These are phyloP conservation scores for Andrena dorsata DNA, from an alignment of 2,888 invertebrate genomes.

Conservation along the genomic window DNA sequence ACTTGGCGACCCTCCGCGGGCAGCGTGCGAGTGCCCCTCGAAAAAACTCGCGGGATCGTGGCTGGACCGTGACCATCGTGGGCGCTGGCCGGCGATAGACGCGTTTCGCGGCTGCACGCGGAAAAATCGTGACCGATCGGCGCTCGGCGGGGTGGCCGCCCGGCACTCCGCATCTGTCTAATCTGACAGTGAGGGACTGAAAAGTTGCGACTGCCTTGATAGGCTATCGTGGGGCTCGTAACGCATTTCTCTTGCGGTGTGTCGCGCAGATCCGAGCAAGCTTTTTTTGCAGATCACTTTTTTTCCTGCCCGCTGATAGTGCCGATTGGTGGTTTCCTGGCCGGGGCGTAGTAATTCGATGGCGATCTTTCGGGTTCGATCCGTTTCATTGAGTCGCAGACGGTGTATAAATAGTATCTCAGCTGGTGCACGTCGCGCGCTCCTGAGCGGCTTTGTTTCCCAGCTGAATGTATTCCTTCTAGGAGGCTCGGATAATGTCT, in stretches of 20 bases:
- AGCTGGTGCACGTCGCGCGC: conserved; percentile 1
- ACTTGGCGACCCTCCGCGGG: conserved; percentile 53
- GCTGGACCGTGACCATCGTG: background rate
- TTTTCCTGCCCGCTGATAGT: conserved; percentile 1
- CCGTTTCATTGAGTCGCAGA: background rate
- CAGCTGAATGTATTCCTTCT: conserved; percentile 24
- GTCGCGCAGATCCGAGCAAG: conserved; percentile 18
- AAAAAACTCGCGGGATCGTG: conserved; percentile 10
- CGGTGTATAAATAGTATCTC: conserved; percentile 20
- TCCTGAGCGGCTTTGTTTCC: conserved; percentile 36
- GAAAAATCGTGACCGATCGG: conserved; percentile 1
- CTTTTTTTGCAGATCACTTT: background rate
- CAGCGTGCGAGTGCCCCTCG: background rate
- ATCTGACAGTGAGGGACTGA: conserved; percentile 32
- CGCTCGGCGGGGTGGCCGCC: background rate
- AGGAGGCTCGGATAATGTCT: conserved; percentile 34
- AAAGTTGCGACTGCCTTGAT: conserved; percentile 34
- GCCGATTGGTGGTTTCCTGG: background rate
- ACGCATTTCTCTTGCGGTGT: conserved; percentile 22
- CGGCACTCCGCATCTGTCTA: conserved; percentile 1
- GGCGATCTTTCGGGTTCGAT: background rate
- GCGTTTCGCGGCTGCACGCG: background rate
- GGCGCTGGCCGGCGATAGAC: background rate
- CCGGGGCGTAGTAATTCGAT: no score
- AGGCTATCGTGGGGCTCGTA: conserved; percentile 37